Base-by-base conservation (phyloP, 2,888 invertebrate species). In the Graphium colonna region DNA sequence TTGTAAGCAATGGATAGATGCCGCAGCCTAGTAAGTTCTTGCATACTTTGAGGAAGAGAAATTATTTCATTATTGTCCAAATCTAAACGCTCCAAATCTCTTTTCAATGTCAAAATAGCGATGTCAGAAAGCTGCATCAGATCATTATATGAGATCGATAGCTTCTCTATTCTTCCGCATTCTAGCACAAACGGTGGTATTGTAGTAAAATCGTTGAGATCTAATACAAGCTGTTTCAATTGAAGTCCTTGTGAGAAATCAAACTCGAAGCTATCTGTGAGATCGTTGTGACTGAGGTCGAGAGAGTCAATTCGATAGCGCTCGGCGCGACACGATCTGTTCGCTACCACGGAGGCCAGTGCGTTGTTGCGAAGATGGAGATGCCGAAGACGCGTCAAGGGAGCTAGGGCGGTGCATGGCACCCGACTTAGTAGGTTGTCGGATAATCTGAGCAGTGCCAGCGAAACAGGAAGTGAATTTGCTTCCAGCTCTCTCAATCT, bases 1-100 rank as follows among this genome's bases (percentile, higher is more conserved):
- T 96, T 96, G 60, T 94, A 94, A 0, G 95, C 93, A n/a, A 95
- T 77, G 64, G 95, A 95, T 10, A 96, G 82, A 68, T 94, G 94
- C 56, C 94, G 92, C 36, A 96, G 75, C 38, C 91, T 90, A 31
- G 80, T 84, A 43, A 96, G 74, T 16, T 87, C 86, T 36, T 84
- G 88, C 7, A 95, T 75, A 0, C 93, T 93, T 1, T 73, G 78
- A 0, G 96, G 95, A 31, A 96, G 88, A 1, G 76, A 73, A 1
- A 77, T 77, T 31, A 96, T 76, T 50, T 92, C 91, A 63, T 96
- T 96, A 61, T 94, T 92, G 67, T 95, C 95, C 53, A 96, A 79
- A 69, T 96, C 95, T 47, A 96, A 77, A 58, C 94, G 94, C 68
- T 95, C 95, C 40, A 96, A 75, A 12, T 91, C 91, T 1, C 92